Conservation (phyloP, 1,140 invertebrate species). For the Zaprionus kolodkinae region DNA sequence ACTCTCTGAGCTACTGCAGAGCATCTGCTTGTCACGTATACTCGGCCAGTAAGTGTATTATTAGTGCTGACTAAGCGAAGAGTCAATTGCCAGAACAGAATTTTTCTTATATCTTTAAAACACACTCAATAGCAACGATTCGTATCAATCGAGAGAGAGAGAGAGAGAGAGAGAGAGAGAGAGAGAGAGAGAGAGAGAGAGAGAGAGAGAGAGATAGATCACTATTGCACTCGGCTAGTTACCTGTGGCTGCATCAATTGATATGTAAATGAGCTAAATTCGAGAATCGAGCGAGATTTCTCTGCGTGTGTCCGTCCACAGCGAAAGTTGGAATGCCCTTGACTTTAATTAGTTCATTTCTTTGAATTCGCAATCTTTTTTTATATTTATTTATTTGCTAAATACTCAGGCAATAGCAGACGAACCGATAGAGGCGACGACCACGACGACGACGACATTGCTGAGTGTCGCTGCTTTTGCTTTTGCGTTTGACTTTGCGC, state of each 20-base stretch:
- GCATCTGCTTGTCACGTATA: neutral
- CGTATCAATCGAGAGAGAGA: neutral
- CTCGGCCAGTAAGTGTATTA: neutral
- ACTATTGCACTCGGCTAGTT: neutral
- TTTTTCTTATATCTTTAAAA: conserved; percentile 1
- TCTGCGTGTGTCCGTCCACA: neutral
- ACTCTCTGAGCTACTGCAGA: neutral
- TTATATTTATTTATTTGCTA: conserved; percentile 41
- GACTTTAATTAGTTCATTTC: conserved; percentile 64
- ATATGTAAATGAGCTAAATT: conserved; percentile 4
- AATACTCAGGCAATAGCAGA: conserved; percentile 21
- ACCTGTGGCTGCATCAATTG: neutral
- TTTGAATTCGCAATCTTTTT: conserved; percentile 38
- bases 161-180: neutral
- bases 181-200: too few species aligned
- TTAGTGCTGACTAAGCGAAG: conserved; percentile 63
- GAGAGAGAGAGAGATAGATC: too few species aligned
- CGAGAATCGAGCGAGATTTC: conserved; percentile 12
- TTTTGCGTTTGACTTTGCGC: conserved; percentile 24
- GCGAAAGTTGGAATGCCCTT: conserved; percentile 56
- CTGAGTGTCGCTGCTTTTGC: conserved; percentile 27
- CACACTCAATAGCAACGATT: too few species aligned
- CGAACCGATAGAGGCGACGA: neutral
- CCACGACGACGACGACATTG: conserved; percentile 26
- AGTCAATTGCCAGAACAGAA: conserved; percentile 31